These are phyloP conservation scores for Cheilosia urbana DNA, from an alignment of 2,888 invertebrate genomes.

Conservation along the genomic window DNA sequence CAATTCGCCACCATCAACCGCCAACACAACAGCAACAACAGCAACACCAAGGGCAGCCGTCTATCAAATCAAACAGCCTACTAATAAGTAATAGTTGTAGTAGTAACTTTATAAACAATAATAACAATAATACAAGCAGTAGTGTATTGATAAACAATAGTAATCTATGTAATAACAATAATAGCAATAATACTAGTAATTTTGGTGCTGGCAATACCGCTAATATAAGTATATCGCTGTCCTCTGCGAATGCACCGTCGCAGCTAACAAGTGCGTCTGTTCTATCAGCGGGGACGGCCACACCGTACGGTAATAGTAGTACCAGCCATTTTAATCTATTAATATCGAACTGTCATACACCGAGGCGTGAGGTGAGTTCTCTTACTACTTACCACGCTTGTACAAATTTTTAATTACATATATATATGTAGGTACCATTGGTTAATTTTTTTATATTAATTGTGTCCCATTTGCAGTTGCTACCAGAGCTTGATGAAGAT, in stretches of 20 bases:
- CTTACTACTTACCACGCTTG: background rate
- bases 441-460: background rate
- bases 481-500: constrained; percentile 82
- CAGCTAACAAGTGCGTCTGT: constrained; percentile 39
- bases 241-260: constrained; percentile 34
- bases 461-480: constrained; percentile 79
- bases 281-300: constrained; percentile 19
- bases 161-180: constrained; percentile 77
- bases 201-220: constrained; percentile 68
- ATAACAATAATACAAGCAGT: constrained; percentile 77
- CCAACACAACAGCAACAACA: constrained; percentile 58
- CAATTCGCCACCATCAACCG: constrained; percentile 45
- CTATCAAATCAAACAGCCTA: constrained; percentile 68
- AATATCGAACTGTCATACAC: constrained; percentile 83
- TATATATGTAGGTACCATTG: background rate
- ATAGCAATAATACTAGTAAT: constrained; percentile 77
- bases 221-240: constrained; percentile 58
- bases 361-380: constrained; percentile 82
- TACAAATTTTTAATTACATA: background rate
- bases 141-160: constrained; percentile 69
- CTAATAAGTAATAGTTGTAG: constrained; percentile 77
- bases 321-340: constrained; percentile 83
- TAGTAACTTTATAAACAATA: constrained; percentile 77
- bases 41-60: constrained; percentile 44
- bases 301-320: constrained; percentile 77